Percentiles rank a stretch among this genome's conserved stretches.
Conservation (phyloP, 2,888 invertebrate species). For the Ethmia dodecea region DNA sequence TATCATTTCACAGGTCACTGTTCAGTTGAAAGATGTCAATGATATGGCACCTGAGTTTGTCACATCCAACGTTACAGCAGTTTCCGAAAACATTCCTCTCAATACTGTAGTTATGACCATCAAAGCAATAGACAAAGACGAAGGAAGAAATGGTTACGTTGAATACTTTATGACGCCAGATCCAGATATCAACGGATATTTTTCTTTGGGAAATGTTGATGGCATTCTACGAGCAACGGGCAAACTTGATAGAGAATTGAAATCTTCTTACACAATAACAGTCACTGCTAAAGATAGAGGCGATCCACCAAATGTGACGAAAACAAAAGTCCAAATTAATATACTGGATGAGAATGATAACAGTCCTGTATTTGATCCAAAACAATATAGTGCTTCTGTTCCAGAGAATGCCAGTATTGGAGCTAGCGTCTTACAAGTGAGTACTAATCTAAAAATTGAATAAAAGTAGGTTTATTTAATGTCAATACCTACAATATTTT, state of each 20-base stretch:
- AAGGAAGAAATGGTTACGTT: slow-evolving; percentile 93
- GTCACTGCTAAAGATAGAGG: slow-evolving; percentile 94
- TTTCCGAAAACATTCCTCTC: slow-evolving; percentile 90
- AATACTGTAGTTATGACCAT: slow-evolving; percentile 94
- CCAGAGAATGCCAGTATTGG: slow-evolving; percentile 97
- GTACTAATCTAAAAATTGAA: slow-evolving; percentile 6
- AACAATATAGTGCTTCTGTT: slow-evolving; percentile 92
- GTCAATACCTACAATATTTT: background rate
- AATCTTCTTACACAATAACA: slow-evolving; percentile 84
- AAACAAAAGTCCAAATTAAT: slow-evolving; percentile 82
- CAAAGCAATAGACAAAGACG: slow-evolving; percentile 93
- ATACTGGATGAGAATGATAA: slow-evolving; percentile 94
- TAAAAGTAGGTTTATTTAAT: background rate
- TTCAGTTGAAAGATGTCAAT: slow-evolving; percentile 93
- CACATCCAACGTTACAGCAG: slow-evolving; percentile 86
- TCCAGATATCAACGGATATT: slow-evolving; percentile 80
- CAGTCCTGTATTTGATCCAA: slow-evolving; percentile 91
- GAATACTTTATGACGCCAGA: slow-evolving; percentile 89
- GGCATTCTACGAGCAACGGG: slow-evolving; percentile 91
- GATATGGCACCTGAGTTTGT: slow-evolving; percentile 93
- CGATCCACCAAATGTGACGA: slow-evolving; percentile 86
- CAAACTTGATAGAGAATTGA: slow-evolving; percentile 90
- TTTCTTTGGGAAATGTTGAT: slow-evolving; percentile 91
- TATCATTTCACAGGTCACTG: slow-evolving; percentile 85
- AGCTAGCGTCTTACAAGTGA: slow-evolving; percentile 90